Base-by-base conservation (phyloP, 1,140 invertebrate genomes). In the Coelopa frigida region DNA sequence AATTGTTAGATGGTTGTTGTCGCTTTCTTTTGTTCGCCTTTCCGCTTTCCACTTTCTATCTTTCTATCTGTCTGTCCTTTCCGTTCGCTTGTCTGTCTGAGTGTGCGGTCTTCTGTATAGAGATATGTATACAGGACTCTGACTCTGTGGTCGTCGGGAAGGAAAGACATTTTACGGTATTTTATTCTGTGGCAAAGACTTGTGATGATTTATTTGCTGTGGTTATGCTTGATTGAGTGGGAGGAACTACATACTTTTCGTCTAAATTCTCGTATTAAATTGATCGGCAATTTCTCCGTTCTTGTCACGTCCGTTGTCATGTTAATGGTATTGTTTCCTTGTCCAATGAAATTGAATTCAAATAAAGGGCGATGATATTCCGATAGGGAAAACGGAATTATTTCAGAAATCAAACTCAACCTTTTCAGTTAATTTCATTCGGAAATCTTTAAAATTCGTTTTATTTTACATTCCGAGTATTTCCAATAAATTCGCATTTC, bases 1-100 rank as follows among this genome's bases (percentile, higher is more conserved):
- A 61, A 62, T 61, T 61, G 59, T 61, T 61, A n/a, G 58, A 62
- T 62, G 61, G 57, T 56, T 62, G 57, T 51, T 61, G 61, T 21
- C 15, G 33, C 26, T 31, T 31, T 44, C 27, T 35, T 42, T 21
- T 22, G 18, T 42, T 24, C 29, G 20, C n/a, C n/a, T 4, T 45
- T 55, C 49, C 51, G 43, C 11, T 47, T 38, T 3, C 12, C 38
- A 42, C 41, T 49, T 40, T 46, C 18, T 36, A n/a, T 36, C 14
- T 36, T 36, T 36, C 8, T 29, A 8, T 29, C 8, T 29, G 27
- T 14, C 14, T 29, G 27, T 29, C 8, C 8, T 8, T 29, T 8
- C 8, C 14, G 27, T 10, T 10, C 14, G 27, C 14, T 14, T 29
- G 14, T 29, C 8, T 29, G 27, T 14, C 27, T 14, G 14, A 14